phyloP scores from a whole-genome alignment of 2,888 invertebrate species.

The Onchidella celtica region DNA sequence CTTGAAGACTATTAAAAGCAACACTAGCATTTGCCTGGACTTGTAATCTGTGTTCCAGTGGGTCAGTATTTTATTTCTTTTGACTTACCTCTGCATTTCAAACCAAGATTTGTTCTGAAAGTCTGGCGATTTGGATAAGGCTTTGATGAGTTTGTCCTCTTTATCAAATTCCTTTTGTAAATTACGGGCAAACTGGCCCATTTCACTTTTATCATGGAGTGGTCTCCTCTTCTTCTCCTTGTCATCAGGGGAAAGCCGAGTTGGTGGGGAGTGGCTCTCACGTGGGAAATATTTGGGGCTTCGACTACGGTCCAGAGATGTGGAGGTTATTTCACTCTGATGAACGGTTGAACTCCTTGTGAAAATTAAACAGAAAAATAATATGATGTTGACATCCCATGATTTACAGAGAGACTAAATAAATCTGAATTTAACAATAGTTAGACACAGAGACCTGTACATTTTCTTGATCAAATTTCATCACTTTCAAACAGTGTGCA shows the following conservation, averaged over 20 bases:
- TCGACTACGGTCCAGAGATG: slow-evolving; percentile 50
- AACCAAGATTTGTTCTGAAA: slow-evolving; percentile 54
- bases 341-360: background rate
- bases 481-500: too few species aligned
- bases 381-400: background rate
- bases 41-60: too few species aligned
- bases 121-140: slow-evolving; percentile 42
- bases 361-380: too few species aligned
- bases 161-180: slow-evolving; percentile 49
- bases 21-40: too few species aligned
- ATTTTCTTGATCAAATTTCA: too few species aligned
- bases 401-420: background rate
- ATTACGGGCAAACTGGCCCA: slow-evolving; percentile 41
- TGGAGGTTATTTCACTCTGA: background rate
- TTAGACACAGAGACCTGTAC: background rate
- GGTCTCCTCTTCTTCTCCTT: slow-evolving; percentile 37
- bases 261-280: slow-evolving; percentile 49
- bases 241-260: slow-evolving; percentile 43
- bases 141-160: slow-evolving; percentile 28
- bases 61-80: too few species aligned
- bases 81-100: slow-evolving; percentile 52
- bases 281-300: slow-evolving; percentile 43
- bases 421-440: background rate
- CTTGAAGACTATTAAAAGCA: too few species aligned
- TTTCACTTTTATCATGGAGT: slow-evolving; percentile 16